Percentiles rank a stretch among this genome's conserved stretches.
These are phyloP conservation scores for Erpornis zantholeuca DNA, from an alignment of 2,113 vertebrate genomes.

Conservation along the genomic window DNA sequence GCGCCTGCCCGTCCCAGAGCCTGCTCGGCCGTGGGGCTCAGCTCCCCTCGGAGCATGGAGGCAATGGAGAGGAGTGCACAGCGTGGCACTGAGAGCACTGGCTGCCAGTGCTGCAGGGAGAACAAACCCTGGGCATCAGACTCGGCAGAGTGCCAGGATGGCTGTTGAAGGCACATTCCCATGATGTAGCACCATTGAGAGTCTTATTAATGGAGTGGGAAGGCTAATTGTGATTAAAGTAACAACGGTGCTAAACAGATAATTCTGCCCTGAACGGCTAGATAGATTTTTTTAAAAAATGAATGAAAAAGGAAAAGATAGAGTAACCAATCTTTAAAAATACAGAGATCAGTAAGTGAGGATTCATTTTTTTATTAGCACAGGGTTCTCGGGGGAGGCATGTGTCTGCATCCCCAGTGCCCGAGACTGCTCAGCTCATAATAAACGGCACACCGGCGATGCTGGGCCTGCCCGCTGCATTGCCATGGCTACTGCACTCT, in stretches of 20 bases:
- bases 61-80: neutral
- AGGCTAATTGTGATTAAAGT: constrained; percentile 38
- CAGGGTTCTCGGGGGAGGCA: neutral
- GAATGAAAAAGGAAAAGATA: neutral
- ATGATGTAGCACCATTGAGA: neutral
- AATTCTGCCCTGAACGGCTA: neutral
- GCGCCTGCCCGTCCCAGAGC: rapidly evolving
- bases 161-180: neutral
- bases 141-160: neutral
- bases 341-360: neutral
- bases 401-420: neutral
- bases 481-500: constrained; percentile 61
- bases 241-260: neutral
- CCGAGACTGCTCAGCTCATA: neutral
- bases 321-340: neutral
- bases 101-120: neutral
- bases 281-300: neutral
- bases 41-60: neutral
- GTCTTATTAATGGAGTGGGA: constrained; percentile 17
- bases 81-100: neutral
- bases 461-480: constrained; percentile 28
- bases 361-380: constrained; percentile 12
- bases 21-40: rapidly evolving
- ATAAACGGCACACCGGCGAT: neutral
- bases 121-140: neutral